A percentile compares a stretch with the other conserved stretches of the same genome.
These are phyloP conservation scores for Drosophila atroscutellata DNA, from an alignment of 2,888 invertebrate genomes.

Conservation along the genomic window DNA sequence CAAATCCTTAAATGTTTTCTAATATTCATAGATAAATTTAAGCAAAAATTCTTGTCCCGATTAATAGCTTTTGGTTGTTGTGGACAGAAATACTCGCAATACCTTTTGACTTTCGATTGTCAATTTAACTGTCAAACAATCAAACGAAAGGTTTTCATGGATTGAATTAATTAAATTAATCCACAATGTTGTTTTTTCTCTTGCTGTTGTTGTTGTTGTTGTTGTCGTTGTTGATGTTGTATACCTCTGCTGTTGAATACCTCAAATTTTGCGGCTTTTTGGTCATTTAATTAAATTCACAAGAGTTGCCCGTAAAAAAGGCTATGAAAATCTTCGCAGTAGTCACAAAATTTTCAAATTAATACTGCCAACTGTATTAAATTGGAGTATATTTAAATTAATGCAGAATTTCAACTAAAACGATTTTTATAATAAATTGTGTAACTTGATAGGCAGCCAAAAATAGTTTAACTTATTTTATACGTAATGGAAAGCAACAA, in stretches of 20 bases:
- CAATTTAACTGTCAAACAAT: not conserved
- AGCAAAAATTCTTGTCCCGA: not conserved
- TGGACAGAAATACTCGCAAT: not conserved
- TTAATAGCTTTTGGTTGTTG: not conserved
- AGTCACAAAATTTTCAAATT: not conserved
- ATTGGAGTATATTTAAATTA: not conserved
- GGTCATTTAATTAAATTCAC: conserved; percentile 29
- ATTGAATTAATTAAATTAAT: conserved; percentile 23
- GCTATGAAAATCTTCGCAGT: not conserved
- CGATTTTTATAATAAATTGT: too few relatives aligned
- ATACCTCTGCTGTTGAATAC: not conserved
- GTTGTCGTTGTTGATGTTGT: not conserved
- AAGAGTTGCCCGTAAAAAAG: not conserved
- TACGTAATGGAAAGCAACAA: not conserved
- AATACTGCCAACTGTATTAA: not conserved
- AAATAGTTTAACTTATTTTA: not conserved
- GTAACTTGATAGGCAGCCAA: too few relatives aligned
- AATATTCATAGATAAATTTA: not conserved
- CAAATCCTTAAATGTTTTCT: not conserved
- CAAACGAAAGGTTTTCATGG: not conserved
- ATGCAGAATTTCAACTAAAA: too few relatives aligned
- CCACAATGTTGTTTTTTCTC: not conserved
- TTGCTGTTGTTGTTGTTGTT: not conserved
- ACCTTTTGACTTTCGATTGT: not conserved
- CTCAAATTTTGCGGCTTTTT: conserved; percentile 18